Conservation (phyloP, 1,140 invertebrate genomes). For the Drosophila albomicans region DNA sequence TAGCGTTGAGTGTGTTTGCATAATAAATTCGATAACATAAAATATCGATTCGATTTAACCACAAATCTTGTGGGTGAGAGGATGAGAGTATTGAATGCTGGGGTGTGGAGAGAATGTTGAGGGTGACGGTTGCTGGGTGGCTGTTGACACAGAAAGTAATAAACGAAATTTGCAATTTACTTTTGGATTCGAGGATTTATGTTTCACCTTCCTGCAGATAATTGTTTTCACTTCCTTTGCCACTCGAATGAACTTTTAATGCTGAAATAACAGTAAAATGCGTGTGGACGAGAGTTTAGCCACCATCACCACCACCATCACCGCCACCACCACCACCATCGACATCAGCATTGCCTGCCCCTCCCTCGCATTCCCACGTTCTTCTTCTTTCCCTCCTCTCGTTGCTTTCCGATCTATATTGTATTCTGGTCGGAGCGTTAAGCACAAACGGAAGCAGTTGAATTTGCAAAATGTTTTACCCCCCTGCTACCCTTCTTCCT, state of each 20-base stretch:
- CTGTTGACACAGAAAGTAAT: slow-evolving; percentile 65
- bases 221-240: slow-evolving; percentile 80
- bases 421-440: slow-evolving; percentile 38
- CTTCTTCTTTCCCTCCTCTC: background rate
- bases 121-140: slow-evolving; percentile 7
- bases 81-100: background rate
- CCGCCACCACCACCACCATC: background rate
- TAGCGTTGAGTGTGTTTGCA: slow-evolving; percentile 71
- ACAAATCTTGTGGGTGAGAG: slow-evolving; percentile 55
- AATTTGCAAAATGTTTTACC: slow-evolving; percentile 46
- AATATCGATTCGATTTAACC: slow-evolving; percentile 82
- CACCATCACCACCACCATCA: background rate
- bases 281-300: slow-evolving; percentile 29
- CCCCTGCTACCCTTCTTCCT: background rate
- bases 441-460: slow-evolving; percentile 67
- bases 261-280: slow-evolving; percentile 76
- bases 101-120: background rate
- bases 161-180: slow-evolving; percentile 83
- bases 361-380: background rate
- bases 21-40: slow-evolving; percentile 82
- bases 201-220: slow-evolving; percentile 81
- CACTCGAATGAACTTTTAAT: slow-evolving; percentile 80
- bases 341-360: background rate
- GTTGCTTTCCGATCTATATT: slow-evolving; percentile 12
- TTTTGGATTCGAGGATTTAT: slow-evolving; percentile 79